phyloP scores from a whole-genome alignment of 2,797 vertebrate genomes.

The Sebastiscus albofasciatus region DNA sequence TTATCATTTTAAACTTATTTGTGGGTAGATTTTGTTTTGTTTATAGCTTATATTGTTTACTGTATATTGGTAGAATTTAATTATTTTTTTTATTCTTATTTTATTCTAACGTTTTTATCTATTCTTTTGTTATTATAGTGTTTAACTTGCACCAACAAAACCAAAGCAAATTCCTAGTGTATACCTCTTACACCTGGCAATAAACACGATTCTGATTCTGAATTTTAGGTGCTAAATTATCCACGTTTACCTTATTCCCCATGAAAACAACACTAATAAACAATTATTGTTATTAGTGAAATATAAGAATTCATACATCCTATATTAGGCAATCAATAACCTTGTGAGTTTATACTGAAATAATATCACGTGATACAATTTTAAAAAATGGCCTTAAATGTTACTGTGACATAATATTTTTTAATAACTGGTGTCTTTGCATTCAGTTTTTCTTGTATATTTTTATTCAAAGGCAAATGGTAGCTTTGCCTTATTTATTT shows the following conservation, averaged over 20 bases:
- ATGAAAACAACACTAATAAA: neutral
- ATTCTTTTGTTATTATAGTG: too few species aligned
- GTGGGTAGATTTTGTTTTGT: neutral
- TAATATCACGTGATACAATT: neutral
- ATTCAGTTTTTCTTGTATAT: neutral
- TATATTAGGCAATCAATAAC: neutral
- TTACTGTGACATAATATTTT: neutral
- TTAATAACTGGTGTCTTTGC: neutral
- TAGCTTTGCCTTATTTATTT: neutral
- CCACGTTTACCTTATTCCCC: accelerated
- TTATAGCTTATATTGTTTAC: too few species aligned
- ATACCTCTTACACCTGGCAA: too few species aligned
- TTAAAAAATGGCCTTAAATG: neutral
- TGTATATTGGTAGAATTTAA: too few species aligned
- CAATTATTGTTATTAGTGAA: neutral
- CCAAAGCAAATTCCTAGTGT: too few species aligned
- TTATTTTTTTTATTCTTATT: too few species aligned
- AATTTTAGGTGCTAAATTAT: neutral
- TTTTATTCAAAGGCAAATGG: neutral
- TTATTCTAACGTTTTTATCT: too few species aligned
- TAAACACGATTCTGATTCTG: too few species aligned
- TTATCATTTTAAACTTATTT: slow-evolving; percentile 6
- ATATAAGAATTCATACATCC: neutral
- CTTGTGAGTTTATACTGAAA: neutral
- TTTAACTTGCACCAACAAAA: too few species aligned